A percentile compares a stretch with the other conserved stretches of the same genome.
phyloP scores from a whole-genome alignment of 2,797 vertebrate genomes.

The Lithobates sylvaticus region DNA sequence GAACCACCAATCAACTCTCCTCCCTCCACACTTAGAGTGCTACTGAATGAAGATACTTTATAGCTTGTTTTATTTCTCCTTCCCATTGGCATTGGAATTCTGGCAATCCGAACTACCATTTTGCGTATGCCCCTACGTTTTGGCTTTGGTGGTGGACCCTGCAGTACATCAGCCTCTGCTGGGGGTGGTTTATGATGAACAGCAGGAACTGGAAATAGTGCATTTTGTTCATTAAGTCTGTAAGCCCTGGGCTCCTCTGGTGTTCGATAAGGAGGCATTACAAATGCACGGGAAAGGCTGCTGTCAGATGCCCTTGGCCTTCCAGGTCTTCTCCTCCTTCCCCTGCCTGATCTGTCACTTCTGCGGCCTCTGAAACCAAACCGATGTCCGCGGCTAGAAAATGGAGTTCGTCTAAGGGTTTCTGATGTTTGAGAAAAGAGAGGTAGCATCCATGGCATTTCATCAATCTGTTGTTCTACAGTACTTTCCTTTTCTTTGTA shows the following conservation, averaged over 20 bases:
- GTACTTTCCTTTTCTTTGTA: constrained; percentile 4
- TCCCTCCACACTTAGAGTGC: constrained; percentile 79
- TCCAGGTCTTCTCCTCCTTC: constrained; percentile 87
- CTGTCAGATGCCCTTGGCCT: constrained; percentile 73
- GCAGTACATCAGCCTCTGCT: constrained; percentile 56
- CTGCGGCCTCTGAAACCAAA: constrained; percentile 84
- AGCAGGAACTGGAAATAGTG: constrained; percentile 21
- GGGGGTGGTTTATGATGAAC: constrained; percentile 63
- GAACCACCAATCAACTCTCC: constrained; percentile 75
- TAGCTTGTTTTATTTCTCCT: constrained; percentile 97
- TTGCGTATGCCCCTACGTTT: constrained; percentile 86
- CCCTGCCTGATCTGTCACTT: constrained; percentile 93
- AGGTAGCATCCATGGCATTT: constrained; percentile 58
- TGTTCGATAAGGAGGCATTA: constrained; percentile 54
- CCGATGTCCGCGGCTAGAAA: constrained; percentile 59
- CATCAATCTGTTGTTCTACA: constrained; percentile 26
- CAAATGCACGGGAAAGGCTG: constrained; percentile 53
- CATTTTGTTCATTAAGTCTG: constrained; percentile 52
- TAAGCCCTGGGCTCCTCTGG: constrained; percentile 53
- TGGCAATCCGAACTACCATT: constrained; percentile 97
- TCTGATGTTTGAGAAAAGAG: constrained; percentile 46
- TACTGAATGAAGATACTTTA: constrained; percentile 93
- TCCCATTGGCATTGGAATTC: constrained; percentile 93
- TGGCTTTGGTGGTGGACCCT: constrained; percentile 68
- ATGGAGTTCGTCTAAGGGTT: constrained; percentile 43